These are phyloP conservation scores for Cepaea hortensis DNA, from an alignment of 2,888 invertebrate genomes.

Conservation along the genomic window DNA sequence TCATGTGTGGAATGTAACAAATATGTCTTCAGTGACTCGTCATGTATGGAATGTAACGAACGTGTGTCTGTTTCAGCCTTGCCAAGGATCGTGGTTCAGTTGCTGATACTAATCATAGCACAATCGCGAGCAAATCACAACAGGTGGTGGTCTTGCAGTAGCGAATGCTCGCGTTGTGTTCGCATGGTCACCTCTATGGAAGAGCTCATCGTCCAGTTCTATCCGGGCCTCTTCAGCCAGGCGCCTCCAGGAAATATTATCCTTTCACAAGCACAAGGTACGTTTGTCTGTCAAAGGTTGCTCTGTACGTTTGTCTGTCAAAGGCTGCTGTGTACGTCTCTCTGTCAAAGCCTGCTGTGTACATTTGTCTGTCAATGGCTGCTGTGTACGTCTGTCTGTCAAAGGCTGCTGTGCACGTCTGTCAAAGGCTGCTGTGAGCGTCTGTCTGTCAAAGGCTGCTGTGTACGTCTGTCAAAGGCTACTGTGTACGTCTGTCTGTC, in stretches of 20 bases:
- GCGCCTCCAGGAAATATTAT: conserved; percentile 44
- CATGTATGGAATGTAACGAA: too few species aligned
- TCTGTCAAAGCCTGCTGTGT: background rate
- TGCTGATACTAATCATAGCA: background rate
- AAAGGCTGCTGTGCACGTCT: too few species aligned
- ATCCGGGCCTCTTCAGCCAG: conserved; percentile 53
- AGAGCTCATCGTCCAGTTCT: conserved; percentile 49
- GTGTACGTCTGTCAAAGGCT: too few species aligned
- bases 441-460: too few species aligned
- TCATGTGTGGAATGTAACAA: too few species aligned
- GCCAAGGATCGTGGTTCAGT: background rate
- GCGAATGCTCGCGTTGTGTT: conserved; percentile 51
- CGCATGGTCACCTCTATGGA: conserved; percentile 52
- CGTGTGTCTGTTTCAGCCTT: conserved; percentile 10
- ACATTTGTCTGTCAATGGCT: too few species aligned
- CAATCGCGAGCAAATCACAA: conserved; percentile 10
- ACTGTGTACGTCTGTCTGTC: too few species aligned
- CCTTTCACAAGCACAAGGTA: background rate
- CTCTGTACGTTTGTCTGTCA: background rate
- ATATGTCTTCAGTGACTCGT: too few species aligned
- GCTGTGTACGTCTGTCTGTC: too few species aligned
- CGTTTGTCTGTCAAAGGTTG: background rate
- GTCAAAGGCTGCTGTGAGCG: too few species aligned
- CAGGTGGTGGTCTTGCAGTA: conserved; percentile 53
- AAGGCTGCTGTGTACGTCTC: background rate